Base-by-base conservation (phyloP, 53 echinoderm and acorn worm species). In the Paelopatides confundens region DNA sequence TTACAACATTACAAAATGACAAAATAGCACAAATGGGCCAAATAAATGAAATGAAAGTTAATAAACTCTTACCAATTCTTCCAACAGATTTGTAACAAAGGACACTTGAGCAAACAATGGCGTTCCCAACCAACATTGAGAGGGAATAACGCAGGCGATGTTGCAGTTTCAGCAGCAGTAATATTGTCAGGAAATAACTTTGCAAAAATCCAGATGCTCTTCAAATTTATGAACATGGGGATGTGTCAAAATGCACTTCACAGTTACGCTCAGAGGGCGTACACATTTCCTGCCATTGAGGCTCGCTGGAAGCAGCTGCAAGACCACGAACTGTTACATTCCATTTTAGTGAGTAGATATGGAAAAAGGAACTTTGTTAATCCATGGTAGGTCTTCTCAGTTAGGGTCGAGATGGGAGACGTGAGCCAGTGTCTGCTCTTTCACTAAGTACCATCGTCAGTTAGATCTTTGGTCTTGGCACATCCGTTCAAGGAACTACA, bases 91-190 rank as follows among this genome's bases (percentile, higher is more conserved):
- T 74, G 74, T 24, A 23, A 74, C 17, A 74, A 6, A 40, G 74
- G 74, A 26, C 74, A 74, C 26, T 13, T 74, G 43, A 74, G 17
- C 38, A 74, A 74, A 24, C 31, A 40, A 40, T 74, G 74, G 74
- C 38, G 24, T 27, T 74, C 74, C 9, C 74, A 74, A 23, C 74
- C 74, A 2, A 74, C 31, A 18, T 40, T 74, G 40, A 18, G 43
- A 33, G 43, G 21, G 12, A 74, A 74, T 8, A 39, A 39, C 5
- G 47, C 74, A 7, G 74, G 74, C 3, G 74, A 74, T 40, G 8
- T 74, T 21, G 74, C 74, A n/a, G 17, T 74, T 0, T 46, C 47
- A 0, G 74, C 74, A 3, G 74, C 74, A 74, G 7, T 74, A 30
- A 39, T 46, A 27, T 40, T 74, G 13, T 74, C 74, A 2, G 74